phyloP scores from a whole-genome alignment of 1,140 invertebrate species.

The Penaeus indicus region DNA sequence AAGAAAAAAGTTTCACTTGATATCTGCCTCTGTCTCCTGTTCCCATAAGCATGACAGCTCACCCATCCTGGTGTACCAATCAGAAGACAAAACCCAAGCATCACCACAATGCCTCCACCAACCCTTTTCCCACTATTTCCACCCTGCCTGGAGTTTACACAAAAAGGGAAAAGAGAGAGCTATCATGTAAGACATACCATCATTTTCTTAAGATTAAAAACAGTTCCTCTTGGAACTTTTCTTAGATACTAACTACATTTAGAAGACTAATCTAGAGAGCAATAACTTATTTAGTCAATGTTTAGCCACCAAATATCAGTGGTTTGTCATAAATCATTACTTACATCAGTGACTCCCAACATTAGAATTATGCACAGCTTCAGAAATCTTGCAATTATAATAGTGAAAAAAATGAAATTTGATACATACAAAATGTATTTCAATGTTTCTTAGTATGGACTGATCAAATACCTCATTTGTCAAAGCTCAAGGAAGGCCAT shows the following conservation, averaged over 20 bases:
- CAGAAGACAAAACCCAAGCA: constrained; percentile 18
- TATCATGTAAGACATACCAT: constrained; percentile 27
- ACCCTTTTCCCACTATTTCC: constrained; percentile 29
- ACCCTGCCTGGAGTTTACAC: constrained; percentile 49
- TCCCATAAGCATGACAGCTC: constrained; percentile 9
- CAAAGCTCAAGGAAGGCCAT: no score
- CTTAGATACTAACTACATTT: neutral
- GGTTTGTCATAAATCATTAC: neutral
- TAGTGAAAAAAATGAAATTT: no score
- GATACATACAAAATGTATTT: no score
- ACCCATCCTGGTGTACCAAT: constrained; percentile 17
- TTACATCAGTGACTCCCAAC: neutral
- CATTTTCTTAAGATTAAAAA: neutral
- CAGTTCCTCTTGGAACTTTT: neutral
- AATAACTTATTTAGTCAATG: constrained; percentile 24
- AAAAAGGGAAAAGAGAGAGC: constrained; percentile 1
- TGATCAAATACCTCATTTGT: no score
- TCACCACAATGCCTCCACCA: constrained; percentile 22
- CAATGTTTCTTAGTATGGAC: no score
- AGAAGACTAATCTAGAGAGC: constrained; percentile 8
- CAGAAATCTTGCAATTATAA: neutral
- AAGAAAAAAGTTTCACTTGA: neutral
- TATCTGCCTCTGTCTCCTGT: neutral
- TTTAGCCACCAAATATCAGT: constrained; percentile 26
- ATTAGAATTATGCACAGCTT: neutral